Conservation (phyloP, 2,797 vertebrate genomes). For the Cuniculus paca region DNA sequence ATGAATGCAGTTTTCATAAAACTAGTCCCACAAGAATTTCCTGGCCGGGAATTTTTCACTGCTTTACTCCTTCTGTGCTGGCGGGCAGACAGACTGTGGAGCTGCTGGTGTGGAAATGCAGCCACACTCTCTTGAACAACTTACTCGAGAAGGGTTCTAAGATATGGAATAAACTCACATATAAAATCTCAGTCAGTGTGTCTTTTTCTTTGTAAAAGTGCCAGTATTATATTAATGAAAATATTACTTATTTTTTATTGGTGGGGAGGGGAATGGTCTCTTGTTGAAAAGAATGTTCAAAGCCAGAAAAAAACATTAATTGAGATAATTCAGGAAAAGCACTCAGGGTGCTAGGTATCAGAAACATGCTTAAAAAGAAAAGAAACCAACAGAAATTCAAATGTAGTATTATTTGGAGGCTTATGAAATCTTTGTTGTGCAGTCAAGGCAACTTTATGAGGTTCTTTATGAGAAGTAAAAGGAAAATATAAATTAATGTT, state of each 20-base stretch:
- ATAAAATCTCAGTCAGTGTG: neutral
- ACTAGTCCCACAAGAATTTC: neutral
- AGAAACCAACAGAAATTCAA: neutral
- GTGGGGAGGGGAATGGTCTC: neutral
- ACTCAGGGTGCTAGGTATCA: neutral
- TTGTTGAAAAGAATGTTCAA: constrained; percentile 59
- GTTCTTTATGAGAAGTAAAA: constrained; percentile 4
- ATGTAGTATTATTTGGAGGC: neutral
- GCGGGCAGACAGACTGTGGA: neutral
- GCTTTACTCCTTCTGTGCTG: neutral
- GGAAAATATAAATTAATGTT: neutral
- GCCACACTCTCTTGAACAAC: neutral
- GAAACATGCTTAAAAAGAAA: constrained; percentile 18
- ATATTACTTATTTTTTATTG: neutral
- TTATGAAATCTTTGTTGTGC: constrained; percentile 37
- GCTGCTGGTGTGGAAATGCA: neutral
- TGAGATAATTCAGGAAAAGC: constrained; percentile 45
- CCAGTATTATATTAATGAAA: neutral
- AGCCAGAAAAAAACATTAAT: neutral
- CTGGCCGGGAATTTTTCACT: neutral
- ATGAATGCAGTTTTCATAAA: neutral
- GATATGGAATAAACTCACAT: neutral
- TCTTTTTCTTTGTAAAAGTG: constrained; percentile 51
- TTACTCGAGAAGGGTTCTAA: neutral
- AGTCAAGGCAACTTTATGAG: neutral